A percentile compares a stretch with the other conserved stretches of the same genome.
These are phyloP conservation scores for Riptortus pedestris DNA, from an alignment of 1,140 invertebrate species.

Conservation along the genomic window DNA sequence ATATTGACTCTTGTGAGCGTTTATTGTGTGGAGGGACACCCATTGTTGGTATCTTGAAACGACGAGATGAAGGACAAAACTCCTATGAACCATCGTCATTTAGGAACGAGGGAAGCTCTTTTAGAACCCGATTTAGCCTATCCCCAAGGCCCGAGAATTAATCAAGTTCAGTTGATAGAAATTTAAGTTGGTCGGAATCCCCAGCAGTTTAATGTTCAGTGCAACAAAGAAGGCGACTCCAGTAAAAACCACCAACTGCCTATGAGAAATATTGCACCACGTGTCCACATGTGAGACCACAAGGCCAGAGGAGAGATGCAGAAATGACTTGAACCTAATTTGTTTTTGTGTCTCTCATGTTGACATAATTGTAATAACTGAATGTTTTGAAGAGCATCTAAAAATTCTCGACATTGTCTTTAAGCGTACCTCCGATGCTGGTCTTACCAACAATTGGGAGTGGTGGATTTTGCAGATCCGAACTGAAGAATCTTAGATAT, in stretches of 20 bases:
- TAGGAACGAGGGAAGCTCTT: not conserved
- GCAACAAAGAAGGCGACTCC: not conserved
- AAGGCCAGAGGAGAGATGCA: no score
- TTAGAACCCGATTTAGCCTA: conserved; percentile 17
- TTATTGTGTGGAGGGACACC: not conserved
- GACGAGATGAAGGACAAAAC: not conserved
- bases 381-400: not conserved
- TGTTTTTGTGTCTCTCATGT: no score
- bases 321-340: no score
- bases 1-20: not conserved
- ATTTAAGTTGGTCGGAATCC: not conserved
- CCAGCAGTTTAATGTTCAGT: not conserved
- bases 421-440: not conserved
- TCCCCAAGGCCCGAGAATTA: not conserved
- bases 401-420: not conserved
- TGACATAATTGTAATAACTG: no score
- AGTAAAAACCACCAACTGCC: not conserved
- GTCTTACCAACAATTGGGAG: not conserved
- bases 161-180: not conserved
- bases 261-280: not conserved
- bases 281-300: no score
- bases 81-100: not conserved
- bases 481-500: not conserved
- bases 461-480: not conserved
- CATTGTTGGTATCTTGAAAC: not conserved